Percentiles rank a stretch among this genome's conserved stretches.
These are phyloP conservation scores for Ceratina australensis DNA, from an alignment of 1,140 invertebrate species.

Conservation along the genomic window DNA sequence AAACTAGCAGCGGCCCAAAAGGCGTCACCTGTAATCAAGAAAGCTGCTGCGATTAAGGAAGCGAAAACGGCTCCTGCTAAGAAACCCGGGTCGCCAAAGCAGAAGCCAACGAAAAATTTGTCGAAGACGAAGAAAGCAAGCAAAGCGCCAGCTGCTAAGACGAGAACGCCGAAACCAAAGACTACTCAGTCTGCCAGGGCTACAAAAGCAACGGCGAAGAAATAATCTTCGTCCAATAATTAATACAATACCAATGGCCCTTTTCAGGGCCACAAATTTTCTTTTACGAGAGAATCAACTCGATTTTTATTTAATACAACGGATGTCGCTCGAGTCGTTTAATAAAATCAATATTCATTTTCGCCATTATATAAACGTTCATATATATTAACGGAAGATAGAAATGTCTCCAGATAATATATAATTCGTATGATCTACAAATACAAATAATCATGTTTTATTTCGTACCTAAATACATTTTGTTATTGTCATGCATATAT, in stretches of 20 bases:
- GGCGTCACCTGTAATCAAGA: too few species aligned
- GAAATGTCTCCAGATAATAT: too few species aligned
- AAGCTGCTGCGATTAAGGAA: constrained; percentile 8
- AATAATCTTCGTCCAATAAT: constrained; percentile 39
- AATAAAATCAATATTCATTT: too few species aligned
- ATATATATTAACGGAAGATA: too few species aligned
- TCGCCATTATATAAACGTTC: too few species aligned
- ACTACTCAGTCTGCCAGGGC: constrained; percentile 20
- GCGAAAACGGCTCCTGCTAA: constrained; percentile 37
- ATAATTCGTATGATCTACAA: too few species aligned
- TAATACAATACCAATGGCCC: constrained; percentile 44
- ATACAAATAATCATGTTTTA: too few species aligned
- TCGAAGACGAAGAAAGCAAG: constrained; percentile 53
- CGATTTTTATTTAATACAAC: too few species aligned
- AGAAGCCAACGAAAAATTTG: constrained; percentile 31
- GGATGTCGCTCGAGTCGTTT: too few species aligned
- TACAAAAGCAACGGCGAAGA: constrained; percentile 39
- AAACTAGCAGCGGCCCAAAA: constrained; percentile 31
- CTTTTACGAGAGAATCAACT: constrained; percentile 8
- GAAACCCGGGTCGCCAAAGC: constrained; percentile 36
- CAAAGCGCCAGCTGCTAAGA: constrained; percentile 55
- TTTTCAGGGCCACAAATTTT: constrained; percentile 56
- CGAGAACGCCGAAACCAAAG: constrained; percentile 56
- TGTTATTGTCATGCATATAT: too few species aligned
- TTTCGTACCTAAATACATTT: too few species aligned